Percentiles rank a stretch among this genome's conserved stretches.
Evolutionary conservation across 2,888 invertebrate species (phyloP).

Genomic region (Mythimna albipuncta): DNA sequence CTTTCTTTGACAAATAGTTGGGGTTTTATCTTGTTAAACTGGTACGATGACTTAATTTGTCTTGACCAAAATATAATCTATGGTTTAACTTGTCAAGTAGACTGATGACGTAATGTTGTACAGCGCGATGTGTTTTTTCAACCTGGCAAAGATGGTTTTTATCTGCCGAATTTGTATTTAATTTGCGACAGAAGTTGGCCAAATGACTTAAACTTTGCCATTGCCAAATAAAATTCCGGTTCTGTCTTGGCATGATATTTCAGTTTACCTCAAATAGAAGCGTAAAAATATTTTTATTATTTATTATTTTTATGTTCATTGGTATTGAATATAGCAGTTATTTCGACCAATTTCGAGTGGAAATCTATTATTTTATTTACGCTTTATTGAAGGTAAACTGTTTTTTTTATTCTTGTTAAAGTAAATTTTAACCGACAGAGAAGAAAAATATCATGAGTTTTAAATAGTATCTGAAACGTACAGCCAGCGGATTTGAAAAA

Average conservation of each 20-base stretch:
- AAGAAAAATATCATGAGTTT: neutral
- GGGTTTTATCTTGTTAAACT: conserved; percentile 1
- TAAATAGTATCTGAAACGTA: no score
- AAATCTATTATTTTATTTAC: conserved; percentile 31
- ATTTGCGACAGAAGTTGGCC: neutral
- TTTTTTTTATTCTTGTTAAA: neutral
- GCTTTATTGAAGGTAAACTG: conserved; percentile 14
- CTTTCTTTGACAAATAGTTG: neutral
- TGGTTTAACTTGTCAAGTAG: neutral
- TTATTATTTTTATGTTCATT: conserved; percentile 49
- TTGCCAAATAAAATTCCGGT: neutral
- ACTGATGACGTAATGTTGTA: neutral
- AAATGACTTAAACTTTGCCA: neutral
- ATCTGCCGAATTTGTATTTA: neutral
- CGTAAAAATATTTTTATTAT: conserved; percentile 27
- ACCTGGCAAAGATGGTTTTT: neutral
- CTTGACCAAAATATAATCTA: neutral
- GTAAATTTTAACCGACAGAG: neutral
- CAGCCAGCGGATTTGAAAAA: neutral
- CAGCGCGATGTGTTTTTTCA: neutral
- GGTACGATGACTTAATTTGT: neutral
- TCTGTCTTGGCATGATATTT: neutral
- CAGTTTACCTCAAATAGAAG: conserved; percentile 18
- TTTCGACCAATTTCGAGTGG: conserved; percentile 39
- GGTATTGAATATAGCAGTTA: conserved; percentile 57